phyloP scores from a whole-genome alignment of 1,140 invertebrate genomes.

The Ladona fulva region DNA sequence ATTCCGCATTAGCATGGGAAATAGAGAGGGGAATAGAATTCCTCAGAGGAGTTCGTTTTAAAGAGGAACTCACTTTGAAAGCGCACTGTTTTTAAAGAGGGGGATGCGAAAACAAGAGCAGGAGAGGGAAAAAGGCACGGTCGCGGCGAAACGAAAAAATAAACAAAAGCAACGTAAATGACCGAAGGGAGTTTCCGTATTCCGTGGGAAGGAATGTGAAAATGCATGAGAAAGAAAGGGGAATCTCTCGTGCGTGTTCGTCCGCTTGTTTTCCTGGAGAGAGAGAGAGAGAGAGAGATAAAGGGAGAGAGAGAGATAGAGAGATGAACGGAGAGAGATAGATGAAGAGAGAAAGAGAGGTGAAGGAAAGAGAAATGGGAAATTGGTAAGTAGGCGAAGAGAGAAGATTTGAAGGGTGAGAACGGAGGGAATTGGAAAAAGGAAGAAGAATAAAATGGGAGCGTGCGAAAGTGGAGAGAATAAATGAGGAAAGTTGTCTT shows the following conservation, averaged over 20 bases:
- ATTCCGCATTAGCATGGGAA: too few relatives aligned
- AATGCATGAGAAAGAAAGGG: not conserved
- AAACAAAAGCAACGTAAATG: not conserved
- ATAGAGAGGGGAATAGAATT: too few relatives aligned
- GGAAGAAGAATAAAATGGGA: too few relatives aligned
- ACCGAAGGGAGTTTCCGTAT: not conserved
- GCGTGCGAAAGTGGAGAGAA: too few relatives aligned
- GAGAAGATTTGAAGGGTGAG: not conserved
- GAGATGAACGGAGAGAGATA: not conserved
- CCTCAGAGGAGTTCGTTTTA: too few relatives aligned
- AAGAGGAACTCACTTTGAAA: too few relatives aligned
- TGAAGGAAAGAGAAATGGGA: too few relatives aligned
- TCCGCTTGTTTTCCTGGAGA: not conserved
- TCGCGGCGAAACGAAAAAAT: too few relatives aligned
- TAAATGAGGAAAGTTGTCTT: too few relatives aligned
- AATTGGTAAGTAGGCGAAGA: not conserved
- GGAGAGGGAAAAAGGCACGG: not conserved
- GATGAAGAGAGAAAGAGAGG: not conserved
- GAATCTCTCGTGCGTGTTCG: constrained; percentile 18
- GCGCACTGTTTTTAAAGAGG: too few relatives aligned
- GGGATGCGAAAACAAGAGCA: not conserved
- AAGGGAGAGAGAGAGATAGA: not conserved
- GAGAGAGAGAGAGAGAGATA: not conserved
- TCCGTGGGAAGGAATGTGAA: not conserved
- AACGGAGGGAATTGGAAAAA: too few relatives aligned